phyloP scores from a whole-genome alignment of 2,888 invertebrate genomes.

The Andrena flavipes region DNA sequence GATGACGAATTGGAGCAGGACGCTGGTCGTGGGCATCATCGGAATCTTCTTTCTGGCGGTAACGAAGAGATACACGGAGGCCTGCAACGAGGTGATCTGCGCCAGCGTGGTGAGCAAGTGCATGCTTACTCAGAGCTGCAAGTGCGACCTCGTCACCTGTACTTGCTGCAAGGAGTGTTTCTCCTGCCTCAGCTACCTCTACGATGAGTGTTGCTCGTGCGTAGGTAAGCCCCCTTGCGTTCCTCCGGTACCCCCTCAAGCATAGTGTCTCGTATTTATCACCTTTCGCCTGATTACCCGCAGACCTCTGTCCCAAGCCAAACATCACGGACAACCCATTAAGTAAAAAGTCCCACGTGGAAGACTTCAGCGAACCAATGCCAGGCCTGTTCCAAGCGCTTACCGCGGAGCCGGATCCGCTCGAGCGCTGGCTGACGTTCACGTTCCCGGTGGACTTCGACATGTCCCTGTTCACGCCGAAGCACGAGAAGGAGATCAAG shows the following conservation, averaged over 20 bases:
- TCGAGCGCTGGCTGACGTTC: slow-evolving; percentile 93
- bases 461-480: slow-evolving; percentile 88
- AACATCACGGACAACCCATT: slow-evolving; percentile 91
- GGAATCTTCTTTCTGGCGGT: slow-evolving; percentile 68
- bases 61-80: slow-evolving; percentile 70
- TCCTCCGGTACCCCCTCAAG: not conserved
- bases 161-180: slow-evolving; percentile 98
- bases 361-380: slow-evolving; percentile 92
- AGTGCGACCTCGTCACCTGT: slow-evolving; percentile 96
- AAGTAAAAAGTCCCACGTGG: slow-evolving; percentile 93
- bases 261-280: not conserved
- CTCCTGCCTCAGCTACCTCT: slow-evolving; percentile 94
- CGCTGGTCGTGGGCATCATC: slow-evolving; percentile 66
- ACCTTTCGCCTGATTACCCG: slow-evolving; percentile 57
- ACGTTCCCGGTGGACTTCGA: slow-evolving; percentile 92
- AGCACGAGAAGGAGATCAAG: slow-evolving; percentile 89
- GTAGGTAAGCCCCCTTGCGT: slow-evolving; percentile 92
- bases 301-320: slow-evolving; percentile 96
- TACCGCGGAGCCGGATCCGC: slow-evolving; percentile 91
- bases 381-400: slow-evolving; percentile 94
- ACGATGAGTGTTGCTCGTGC: slow-evolving; percentile 98
- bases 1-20: slow-evolving; percentile 75
- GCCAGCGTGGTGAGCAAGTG: slow-evolving; percentile 98
- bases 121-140: slow-evolving; percentile 97
- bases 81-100: slow-evolving; percentile 97